Evolutionary conservation across 2,888 invertebrate genomes (phyloP).

Genomic region (Hemistola chrysoprasaria): DNA sequence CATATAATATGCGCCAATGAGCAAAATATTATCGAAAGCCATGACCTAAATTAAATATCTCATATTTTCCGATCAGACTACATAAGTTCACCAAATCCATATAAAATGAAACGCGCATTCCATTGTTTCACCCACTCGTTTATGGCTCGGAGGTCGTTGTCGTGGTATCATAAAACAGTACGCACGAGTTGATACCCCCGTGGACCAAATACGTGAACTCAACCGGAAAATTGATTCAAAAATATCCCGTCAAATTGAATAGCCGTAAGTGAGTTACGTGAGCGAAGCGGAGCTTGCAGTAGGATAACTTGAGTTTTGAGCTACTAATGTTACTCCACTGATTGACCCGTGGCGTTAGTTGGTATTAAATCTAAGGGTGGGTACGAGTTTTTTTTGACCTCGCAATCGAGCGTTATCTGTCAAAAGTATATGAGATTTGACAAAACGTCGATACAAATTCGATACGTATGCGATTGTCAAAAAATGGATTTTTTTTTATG

Average conservation of each 20-base stretch:
- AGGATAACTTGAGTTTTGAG: not conserved
- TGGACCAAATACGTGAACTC: conserved; percentile 45
- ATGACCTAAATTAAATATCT: too few relatives aligned
- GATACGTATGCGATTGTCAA: too few relatives aligned
- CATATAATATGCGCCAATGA: too few relatives aligned
- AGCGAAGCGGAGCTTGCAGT: conserved; percentile 13
- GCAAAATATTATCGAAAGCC: too few relatives aligned
- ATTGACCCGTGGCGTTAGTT: too few relatives aligned
- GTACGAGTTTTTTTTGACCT: too few relatives aligned
- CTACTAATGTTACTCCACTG: too few relatives aligned
- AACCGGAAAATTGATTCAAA: conserved; percentile 61
- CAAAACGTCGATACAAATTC: too few relatives aligned
- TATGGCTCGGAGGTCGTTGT: conserved; percentile 12
- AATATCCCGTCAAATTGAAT: conserved; percentile 59
- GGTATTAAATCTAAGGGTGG: too few relatives aligned
- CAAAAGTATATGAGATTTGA: too few relatives aligned
- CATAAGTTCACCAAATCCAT: conserved; percentile 8
- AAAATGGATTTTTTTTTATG: too few relatives aligned
- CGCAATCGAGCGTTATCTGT: too few relatives aligned
- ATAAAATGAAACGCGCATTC: conserved; percentile 17
- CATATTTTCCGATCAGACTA: not conserved
- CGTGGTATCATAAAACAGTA: conserved; percentile 51
- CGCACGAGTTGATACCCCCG: conserved; percentile 47
- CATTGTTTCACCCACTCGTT: conserved; percentile 25
- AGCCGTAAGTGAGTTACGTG: conserved; percentile 41